These are phyloP conservation scores for Microplitis manilae DNA, from an alignment of 2,888 invertebrate genomes.

Conservation along the genomic window DNA sequence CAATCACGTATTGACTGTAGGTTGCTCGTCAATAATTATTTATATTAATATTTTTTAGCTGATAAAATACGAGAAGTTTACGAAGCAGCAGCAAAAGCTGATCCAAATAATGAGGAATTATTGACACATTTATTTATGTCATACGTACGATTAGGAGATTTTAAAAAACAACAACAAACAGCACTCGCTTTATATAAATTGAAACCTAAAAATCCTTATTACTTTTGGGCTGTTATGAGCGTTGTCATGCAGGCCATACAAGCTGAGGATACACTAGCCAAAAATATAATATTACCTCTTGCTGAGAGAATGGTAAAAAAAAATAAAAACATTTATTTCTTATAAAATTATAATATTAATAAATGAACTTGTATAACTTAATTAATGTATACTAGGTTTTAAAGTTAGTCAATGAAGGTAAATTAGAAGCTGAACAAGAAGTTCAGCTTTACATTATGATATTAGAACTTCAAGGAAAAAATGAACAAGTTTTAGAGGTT, in stretches of 20 bases:
- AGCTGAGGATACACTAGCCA: conserved; percentile 70
- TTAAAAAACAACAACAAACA: conserved; percentile 89
- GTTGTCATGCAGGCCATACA: conserved; percentile 88
- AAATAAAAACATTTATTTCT: too few species aligned
- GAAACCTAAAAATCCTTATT: conserved; percentile 95
- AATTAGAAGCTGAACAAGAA: conserved; percentile 95
- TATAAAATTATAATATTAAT: too few species aligned
- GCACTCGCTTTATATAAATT: conserved; percentile 93
- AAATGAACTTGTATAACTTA: background rate
- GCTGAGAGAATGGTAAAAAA: conserved; percentile 90
- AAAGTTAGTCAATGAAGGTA: conserved; percentile 89
- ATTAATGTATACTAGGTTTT: conserved; percentile 56
- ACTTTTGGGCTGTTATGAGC: conserved; percentile 99
- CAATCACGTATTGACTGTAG: too few species aligned
- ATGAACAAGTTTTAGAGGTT: conserved; percentile 85
- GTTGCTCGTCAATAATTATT: too few species aligned
- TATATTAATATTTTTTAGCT: conserved; percentile 75
- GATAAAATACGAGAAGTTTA: conserved; percentile 91
- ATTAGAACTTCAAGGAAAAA: conserved; percentile 85
- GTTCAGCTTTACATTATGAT: conserved; percentile 92
- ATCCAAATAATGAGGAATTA: conserved; percentile 92
- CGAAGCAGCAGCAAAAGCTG: conserved; percentile 88
- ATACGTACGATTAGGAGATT: conserved; percentile 91
- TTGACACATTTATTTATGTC: conserved; percentile 96
- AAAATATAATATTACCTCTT: conserved; percentile 83